These are phyloP conservation scores for Ptilonorhynchus violaceus DNA, from an alignment of 2,113 vertebrate genomes.

Conservation along the genomic window DNA sequence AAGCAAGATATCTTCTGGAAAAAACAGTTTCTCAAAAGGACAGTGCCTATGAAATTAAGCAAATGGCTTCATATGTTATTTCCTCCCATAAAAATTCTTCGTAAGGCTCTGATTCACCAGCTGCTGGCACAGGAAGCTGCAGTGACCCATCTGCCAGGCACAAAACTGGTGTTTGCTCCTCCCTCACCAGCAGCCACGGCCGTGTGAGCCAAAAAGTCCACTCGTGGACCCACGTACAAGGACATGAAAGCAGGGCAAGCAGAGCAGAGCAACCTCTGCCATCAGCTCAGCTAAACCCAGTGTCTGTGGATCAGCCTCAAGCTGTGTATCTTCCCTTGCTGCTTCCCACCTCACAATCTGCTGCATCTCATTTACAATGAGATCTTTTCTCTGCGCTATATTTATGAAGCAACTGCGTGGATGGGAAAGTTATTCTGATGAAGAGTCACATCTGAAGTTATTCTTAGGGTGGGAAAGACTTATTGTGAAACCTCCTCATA, in stretches of 20 bases:
- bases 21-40: neutral
- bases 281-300: neutral
- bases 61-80: neutral
- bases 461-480: conserved; percentile 5
- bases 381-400: neutral
- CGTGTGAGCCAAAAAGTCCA: neutral
- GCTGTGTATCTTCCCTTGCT: neutral
- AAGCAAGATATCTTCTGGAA: neutral
- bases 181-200: neutral
- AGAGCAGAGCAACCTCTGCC: neutral
- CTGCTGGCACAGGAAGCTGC: neutral
- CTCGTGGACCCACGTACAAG: fast-evolving
- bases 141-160: neutral
- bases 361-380: neutral
- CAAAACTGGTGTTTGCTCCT: neutral
- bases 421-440: neutral
- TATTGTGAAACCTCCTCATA: neutral
- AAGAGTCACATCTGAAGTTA: conserved; percentile 21
- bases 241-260: neutral
- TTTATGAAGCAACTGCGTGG: neutral
- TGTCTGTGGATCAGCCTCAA: neutral
- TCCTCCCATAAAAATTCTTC: neutral
- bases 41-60: neutral
- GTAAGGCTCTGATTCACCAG: neutral
- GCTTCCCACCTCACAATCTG: conserved; percentile 1